A percentile compares a stretch with the other conserved stretches of the same genome.
Conservation (phyloP, 1,140 invertebrate genomes). For the Uloborus diversus region DNA sequence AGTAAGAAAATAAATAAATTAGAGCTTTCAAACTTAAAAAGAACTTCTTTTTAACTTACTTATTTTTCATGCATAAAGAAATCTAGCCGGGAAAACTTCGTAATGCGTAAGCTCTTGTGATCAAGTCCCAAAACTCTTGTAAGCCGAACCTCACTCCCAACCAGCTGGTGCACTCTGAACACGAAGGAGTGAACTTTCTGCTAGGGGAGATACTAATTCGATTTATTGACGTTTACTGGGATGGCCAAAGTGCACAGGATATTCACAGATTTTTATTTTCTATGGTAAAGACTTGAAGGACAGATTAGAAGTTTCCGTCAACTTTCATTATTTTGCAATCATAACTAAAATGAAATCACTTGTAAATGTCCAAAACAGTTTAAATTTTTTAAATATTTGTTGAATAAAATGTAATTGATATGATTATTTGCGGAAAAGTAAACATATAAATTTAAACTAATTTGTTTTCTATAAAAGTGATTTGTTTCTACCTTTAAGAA, state of each 20-base stretch:
- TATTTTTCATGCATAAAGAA: constrained; percentile 30
- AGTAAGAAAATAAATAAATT: constrained; percentile 18
- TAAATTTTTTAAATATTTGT: no score
- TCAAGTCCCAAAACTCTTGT: background rate
- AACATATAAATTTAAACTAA: no score
- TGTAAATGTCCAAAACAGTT: no score
- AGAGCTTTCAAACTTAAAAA: constrained; percentile 17
- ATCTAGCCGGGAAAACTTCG: background rate
- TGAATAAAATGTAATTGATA: no score
- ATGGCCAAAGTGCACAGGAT: background rate
- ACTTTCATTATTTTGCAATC: no score
- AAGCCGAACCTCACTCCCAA: background rate
- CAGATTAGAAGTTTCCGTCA: no score
- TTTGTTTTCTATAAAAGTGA: no score
- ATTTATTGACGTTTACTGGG: constrained; percentile 30
- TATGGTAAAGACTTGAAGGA: no score
- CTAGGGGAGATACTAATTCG: constrained; percentile 29
- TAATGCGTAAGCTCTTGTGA: constrained; percentile 23
- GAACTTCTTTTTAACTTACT: background rate
- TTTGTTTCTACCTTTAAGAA: no score
- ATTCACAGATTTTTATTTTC: no score
- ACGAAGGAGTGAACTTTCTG: constrained; percentile 5
- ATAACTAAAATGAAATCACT: no score
- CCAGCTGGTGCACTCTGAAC: constrained; percentile 27
- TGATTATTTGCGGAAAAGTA: no score